Conservation (phyloP, 2,797 vertebrate genomes). For the Peromyscus melanophrys region DNA sequence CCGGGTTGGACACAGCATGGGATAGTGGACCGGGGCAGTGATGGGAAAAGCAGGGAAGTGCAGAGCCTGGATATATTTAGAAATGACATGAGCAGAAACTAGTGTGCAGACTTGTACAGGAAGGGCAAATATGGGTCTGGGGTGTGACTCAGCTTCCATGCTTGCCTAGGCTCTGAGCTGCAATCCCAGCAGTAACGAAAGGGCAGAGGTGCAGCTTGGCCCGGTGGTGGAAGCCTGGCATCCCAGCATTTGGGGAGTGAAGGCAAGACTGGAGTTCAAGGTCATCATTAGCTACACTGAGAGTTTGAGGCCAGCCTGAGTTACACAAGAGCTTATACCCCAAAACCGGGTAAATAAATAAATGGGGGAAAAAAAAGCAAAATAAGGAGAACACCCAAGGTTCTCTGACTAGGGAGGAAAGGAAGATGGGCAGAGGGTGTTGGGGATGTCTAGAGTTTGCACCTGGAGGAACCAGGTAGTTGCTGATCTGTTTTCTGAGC, state of each 20-base stretch:
- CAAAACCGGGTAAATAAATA: background rate
- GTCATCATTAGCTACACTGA: background rate
- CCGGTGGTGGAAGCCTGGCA: background rate
- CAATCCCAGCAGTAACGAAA: background rate
- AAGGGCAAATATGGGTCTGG: background rate
- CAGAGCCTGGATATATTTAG: background rate
- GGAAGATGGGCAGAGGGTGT: background rate
- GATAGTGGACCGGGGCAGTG: background rate
- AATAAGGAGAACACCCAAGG: background rate
- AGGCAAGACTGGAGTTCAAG: background rate
- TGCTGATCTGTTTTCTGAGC: background rate
- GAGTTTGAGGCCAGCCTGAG: background rate
- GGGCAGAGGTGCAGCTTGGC: too few relatives aligned
- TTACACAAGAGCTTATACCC: background rate
- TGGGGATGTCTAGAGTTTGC: background rate
- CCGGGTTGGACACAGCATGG: background rate
- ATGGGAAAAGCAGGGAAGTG: background rate
- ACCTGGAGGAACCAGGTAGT: background rate
- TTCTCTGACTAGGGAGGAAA: background rate
- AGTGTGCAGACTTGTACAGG: background rate
- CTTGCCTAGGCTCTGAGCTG: too few relatives aligned
- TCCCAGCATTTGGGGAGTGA: background rate
- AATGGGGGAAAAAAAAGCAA: background rate
- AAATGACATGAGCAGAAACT: background rate
- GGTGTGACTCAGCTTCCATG: background rate